Conservation (phyloP, 2,113 vertebrate genomes). For the Hemicordylus capensis region DNA sequence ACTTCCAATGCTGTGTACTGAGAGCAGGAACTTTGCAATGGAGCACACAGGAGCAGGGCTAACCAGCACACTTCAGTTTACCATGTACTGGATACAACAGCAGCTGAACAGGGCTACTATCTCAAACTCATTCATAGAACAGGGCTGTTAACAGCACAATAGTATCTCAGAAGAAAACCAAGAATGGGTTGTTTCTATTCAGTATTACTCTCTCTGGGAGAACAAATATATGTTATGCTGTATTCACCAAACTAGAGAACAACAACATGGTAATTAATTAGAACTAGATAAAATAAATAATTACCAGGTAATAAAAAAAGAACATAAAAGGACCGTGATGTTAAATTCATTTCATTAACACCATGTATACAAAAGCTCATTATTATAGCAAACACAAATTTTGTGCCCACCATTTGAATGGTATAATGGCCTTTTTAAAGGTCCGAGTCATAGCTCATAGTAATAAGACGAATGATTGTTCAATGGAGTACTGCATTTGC, state of each 20-base stretch:
- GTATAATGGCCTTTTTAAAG: constrained; percentile 26
- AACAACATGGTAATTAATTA: constrained; percentile 66
- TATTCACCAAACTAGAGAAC: constrained; percentile 52
- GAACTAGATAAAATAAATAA: constrained; percentile 67
- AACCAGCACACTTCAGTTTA: too few species aligned
- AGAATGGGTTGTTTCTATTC: not conserved
- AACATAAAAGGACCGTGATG: constrained; percentile 58
- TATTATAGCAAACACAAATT: constrained; percentile 11
- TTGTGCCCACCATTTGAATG: constrained; percentile 17
- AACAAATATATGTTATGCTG: constrained; percentile 44
- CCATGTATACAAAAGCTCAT: constrained; percentile 42
- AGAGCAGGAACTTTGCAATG: too few species aligned
- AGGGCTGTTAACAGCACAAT: constrained; percentile 37
- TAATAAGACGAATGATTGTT: not conserved
- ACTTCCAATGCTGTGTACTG: too few species aligned
- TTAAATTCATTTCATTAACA: constrained; percentile 55
- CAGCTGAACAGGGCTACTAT: too few species aligned
- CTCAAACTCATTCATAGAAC: constrained; percentile 57
- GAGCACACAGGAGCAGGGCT: too few species aligned
- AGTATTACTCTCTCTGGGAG: constrained; percentile 1
- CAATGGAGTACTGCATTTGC: not conserved
- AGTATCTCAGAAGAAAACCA: constrained; percentile 16
- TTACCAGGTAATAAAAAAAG: constrained; percentile 64
- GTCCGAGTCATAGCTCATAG: constrained; percentile 1
- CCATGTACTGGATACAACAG: too few species aligned